Evolutionary conservation across 2,888 invertebrate genomes (phyloP), one percentile per base, ranked within the genome.

Genomic region (Plebejus argus): DNA sequence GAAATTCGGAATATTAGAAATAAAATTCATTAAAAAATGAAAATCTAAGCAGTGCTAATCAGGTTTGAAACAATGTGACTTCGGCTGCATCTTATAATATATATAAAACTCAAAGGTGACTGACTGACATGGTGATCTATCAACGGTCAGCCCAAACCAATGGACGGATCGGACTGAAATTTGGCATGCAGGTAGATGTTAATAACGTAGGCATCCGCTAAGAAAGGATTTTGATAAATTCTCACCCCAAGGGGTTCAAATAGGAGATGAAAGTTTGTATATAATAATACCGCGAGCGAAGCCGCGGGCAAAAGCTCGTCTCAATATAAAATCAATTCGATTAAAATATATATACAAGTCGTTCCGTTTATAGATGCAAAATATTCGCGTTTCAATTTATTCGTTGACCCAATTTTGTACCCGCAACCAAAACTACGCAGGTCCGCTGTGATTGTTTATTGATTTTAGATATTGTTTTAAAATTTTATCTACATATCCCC

Each of bases 391-490:
- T 85, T 84, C 85, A 83, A 86, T 87, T 86, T 85, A 88, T 87
- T 83, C 85, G 84, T 81, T 88, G 89, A 89, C 89, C 89, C 86
- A 86, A 86, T 87, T 89, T 83, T 84, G 81, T 80, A 80, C 80
- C 83, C 85, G 84, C 85, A 85, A 83, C 85, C 85, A 87, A 87
- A 88, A 89, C 88, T 86, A 88, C 89, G 87, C 88, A 87, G 86
- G 87, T 83, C 86, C 87, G 84, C 78, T 85, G 83, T 86, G 88
- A 90, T 90, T 88, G 89, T 85, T 84, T 89, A 90, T 90, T 88
- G 90, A 90, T 90, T 89, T 88, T 84, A 81, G 82, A 82, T 81
- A 83, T 82, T 84, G 83, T 84, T 82, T 81, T 81, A 80, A 76
- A 78, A 77, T 78, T 80, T 78, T 78, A 79, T 80, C 45, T 23